Conservation (phyloP, 2,888 invertebrate species). For the Cynaeus angustus region DNA sequence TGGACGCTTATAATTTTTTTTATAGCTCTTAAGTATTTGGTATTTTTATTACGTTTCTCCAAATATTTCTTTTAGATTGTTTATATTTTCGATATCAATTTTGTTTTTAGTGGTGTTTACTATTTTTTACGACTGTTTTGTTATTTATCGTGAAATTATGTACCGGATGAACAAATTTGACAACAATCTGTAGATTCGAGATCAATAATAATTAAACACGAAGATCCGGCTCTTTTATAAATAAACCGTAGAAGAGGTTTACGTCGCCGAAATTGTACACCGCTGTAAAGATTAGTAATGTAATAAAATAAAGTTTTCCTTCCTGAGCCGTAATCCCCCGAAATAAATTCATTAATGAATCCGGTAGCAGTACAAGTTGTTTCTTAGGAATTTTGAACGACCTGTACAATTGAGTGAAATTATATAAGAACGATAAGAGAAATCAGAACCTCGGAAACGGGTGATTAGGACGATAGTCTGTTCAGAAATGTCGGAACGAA, state of each 20-base stretch:
- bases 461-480: conserved; percentile 17
- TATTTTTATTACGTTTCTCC: too few relatives aligned
- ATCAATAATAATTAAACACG: background rate
- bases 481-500: conserved; percentile 1
- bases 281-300: background rate
- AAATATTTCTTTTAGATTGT: too few relatives aligned
- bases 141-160: too few relatives aligned
- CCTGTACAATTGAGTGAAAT: conserved; percentile 12
- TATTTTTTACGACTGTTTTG: too few relatives aligned
- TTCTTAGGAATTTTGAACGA: background rate
- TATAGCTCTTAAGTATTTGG: too few relatives aligned
- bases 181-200: too few relatives aligned
- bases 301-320: conserved; percentile 3
- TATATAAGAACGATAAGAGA: conserved; percentile 3
- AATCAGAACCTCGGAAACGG: conserved; percentile 19
- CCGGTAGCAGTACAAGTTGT: background rate
- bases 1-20: too few relatives aligned
- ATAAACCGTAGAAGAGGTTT: background rate
- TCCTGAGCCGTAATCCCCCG: background rate
- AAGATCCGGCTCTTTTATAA: background rate
- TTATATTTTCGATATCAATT: too few relatives aligned
- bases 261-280: background rate
- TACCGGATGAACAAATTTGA: too few relatives aligned
- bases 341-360: conserved; percentile 1
- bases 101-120: too few relatives aligned